A percentile compares a stretch with the other conserved stretches of the same genome.
Conservation (phyloP, 2,113 vertebrate genomes). For the Picathartes gymnocephalus region DNA sequence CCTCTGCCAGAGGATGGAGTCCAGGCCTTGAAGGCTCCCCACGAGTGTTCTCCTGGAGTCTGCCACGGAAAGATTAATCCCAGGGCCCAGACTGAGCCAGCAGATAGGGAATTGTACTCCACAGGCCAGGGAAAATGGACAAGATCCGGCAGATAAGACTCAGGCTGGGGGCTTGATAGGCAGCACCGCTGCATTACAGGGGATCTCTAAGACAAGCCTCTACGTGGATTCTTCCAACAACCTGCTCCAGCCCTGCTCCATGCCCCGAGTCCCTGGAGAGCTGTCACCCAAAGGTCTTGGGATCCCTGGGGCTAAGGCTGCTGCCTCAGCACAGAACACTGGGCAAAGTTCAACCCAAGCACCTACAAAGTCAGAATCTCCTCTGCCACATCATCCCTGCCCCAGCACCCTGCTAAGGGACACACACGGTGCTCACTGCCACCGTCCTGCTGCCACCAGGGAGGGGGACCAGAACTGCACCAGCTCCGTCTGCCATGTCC, state of each 20-base stretch:
- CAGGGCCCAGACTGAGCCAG: rapidly evolving
- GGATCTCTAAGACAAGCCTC: not conserved
- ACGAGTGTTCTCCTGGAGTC: not conserved
- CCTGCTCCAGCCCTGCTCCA: not conserved
- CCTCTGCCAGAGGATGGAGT: not conserved
- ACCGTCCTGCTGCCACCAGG: not conserved
- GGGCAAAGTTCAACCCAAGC: not conserved
- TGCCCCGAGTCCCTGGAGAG: rapidly evolving
- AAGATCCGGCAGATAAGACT: not conserved
- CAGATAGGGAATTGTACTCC: not conserved
- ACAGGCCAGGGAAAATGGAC: not conserved
- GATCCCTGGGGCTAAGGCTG: not conserved
- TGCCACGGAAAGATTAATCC: not conserved
- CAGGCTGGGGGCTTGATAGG: not conserved
- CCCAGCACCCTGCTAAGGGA: not conserved
- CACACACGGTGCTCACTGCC: not conserved
- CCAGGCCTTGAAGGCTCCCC: not conserved
- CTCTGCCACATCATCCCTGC: not conserved
- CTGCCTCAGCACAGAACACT: not conserved
- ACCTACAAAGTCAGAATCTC: not conserved
- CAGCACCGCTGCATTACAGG: rapidly evolving
- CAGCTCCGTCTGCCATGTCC: rapidly evolving
- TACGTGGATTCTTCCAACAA: not conserved
- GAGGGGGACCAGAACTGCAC: no score
- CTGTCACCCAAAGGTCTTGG: not conserved